phyloP scores from a whole-genome alignment of 2,113 vertebrate genomes.

The Leptobrachium leishanense region DNA sequence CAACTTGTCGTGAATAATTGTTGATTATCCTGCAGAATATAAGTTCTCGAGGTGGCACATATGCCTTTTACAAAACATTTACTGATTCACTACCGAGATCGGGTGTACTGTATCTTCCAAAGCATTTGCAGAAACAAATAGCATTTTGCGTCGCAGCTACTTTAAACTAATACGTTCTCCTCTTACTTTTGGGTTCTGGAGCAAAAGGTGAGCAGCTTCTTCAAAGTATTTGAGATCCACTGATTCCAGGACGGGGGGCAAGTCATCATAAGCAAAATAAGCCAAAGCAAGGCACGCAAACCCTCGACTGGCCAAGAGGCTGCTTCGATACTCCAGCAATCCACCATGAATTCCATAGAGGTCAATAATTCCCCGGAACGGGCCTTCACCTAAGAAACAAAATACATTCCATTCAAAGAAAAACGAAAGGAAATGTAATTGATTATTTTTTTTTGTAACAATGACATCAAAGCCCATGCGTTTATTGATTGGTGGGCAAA shows the following conservation, averaged over 20 bases:
- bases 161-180: too few relatives aligned
- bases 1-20: too few relatives aligned
- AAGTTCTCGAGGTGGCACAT: too few relatives aligned
- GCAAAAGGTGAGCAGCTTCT: constrained; percentile 54
- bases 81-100: too few relatives aligned
- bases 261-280: constrained; percentile 56
- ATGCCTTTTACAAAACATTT: too few relatives aligned
- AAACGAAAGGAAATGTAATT: background rate
- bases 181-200: constrained; percentile 59
- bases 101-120: too few relatives aligned
- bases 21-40: too few relatives aligned
- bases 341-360: constrained; percentile 58
- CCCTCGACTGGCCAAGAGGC: constrained; percentile 45
- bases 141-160: too few relatives aligned
- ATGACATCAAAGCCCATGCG: background rate
- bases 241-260: constrained; percentile 48
- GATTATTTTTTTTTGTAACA: background rate
- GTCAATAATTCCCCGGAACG: constrained; percentile 58
- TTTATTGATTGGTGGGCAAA: background rate
- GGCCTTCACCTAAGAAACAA: constrained; percentile 51
- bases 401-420: background rate
- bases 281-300: constrained; percentile 60
- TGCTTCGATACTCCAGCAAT: constrained; percentile 60
- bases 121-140: too few relatives aligned
- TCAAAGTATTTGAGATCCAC: constrained; percentile 61